Evolutionary conservation across 2,113 vertebrate species (phyloP).

Genomic region (Mesitornis unicolor): DNA sequence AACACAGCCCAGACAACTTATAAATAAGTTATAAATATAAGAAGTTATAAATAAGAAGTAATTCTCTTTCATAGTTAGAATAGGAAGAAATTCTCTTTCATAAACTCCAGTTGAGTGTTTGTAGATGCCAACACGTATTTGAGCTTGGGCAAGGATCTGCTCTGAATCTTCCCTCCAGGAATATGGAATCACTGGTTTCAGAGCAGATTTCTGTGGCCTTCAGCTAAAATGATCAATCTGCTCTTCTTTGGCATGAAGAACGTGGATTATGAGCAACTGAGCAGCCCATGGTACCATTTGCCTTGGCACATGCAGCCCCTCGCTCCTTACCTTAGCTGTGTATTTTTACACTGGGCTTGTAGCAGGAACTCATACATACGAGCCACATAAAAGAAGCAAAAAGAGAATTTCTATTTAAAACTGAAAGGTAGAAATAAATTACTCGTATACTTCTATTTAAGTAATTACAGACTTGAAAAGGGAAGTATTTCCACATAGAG

Average conservation of each 20-base stretch:
- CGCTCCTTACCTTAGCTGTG: not conserved
- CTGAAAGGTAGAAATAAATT: not conserved
- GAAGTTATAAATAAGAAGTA: no score
- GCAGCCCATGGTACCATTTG: not conserved
- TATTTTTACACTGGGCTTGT: not conserved
- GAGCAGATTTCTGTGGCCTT: not conserved
- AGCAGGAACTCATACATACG: not conserved
- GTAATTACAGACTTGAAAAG: not conserved
- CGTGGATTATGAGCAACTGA: not conserved
- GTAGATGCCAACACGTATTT: not conserved
- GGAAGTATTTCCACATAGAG: not conserved
- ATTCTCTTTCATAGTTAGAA: not conserved
- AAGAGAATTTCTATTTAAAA: not conserved
- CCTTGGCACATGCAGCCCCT: not conserved
- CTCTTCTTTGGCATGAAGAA: not conserved
- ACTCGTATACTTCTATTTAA: not conserved
- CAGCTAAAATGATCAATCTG: not conserved
- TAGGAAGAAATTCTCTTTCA: not conserved
- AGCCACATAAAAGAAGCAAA: not conserved
- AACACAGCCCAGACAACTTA: not conserved
- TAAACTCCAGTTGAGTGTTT: fast-evolving
- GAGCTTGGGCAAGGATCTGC: not conserved
- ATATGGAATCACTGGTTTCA: not conserved
- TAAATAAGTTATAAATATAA: no score
- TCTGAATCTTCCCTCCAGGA: not conserved